Conservation (phyloP, 2,888 invertebrate species). For the Nipponacmea schrenckii region DNA sequence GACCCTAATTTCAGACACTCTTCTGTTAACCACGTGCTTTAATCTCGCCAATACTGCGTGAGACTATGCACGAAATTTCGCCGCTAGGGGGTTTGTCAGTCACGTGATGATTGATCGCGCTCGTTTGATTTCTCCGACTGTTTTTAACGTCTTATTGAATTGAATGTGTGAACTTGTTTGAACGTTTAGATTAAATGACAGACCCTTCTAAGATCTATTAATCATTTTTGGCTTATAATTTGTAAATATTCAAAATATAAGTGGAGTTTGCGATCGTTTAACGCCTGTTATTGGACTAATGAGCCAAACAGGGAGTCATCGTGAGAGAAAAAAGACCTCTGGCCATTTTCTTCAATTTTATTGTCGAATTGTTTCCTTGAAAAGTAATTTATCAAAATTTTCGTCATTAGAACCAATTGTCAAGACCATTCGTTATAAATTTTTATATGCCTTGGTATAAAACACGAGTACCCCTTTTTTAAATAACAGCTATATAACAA, state of each 20-base stretch:
- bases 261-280: too few species aligned
- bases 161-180: neutral
- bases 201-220: neutral
- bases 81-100: neutral
- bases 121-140: neutral
- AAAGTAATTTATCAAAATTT: too few species aligned
- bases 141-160: neutral
- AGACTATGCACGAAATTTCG: neutral
- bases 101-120: neutral
- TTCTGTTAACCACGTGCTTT: neutral
- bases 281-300: too few species aligned
- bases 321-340: too few species aligned
- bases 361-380: too few species aligned
- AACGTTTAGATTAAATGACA: neutral
- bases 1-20: neutral
- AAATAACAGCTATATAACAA: too few species aligned
- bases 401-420: too few species aligned
- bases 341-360: too few species aligned
- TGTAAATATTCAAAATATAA: neutral
- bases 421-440: too few species aligned
- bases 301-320: too few species aligned
- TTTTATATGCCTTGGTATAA: too few species aligned
- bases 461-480: too few species aligned
- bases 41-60: neutral
- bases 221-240: constrained; percentile 5